phyloP scores from a whole-genome alignment of 2,113 vertebrate genomes.

The Lycocorax pyrrhopterus region DNA sequence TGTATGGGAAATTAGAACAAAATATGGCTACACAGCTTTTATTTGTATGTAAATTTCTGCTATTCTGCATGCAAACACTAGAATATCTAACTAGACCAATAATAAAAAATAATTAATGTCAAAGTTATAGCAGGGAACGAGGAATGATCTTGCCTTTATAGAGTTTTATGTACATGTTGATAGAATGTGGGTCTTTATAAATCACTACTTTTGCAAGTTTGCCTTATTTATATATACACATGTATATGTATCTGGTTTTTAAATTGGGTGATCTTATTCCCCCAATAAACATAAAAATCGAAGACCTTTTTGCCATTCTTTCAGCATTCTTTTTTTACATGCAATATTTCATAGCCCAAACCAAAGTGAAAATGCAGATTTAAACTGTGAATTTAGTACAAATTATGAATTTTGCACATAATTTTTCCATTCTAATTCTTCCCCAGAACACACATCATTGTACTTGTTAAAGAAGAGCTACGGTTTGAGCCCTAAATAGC shows the following conservation, averaged over 20 bases:
- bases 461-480: not conserved
- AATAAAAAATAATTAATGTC: not conserved
- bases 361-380: not conserved
- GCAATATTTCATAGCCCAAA: not conserved
- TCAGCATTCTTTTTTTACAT: not conserved
- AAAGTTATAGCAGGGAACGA: not conserved
- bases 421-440: not conserved
- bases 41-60: conserved; percentile 8
- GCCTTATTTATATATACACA: not conserved
- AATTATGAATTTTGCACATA: not conserved
- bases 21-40: not conserved
- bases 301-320: not conserved
- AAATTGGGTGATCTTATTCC: not conserved
- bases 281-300: not conserved
- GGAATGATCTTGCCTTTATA: not conserved
- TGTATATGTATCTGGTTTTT: not conserved
- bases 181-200: not conserved
- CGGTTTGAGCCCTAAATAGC: not conserved
- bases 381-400: not conserved
- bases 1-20: not conserved
- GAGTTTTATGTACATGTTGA: not conserved
- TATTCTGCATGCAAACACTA: not conserved
- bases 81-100: not conserved
- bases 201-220: not conserved
- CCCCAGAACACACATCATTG: not conserved